A percentile compares a stretch with the other conserved stretches of the same genome.
Evolutionary conservation across 2,113 vertebrate species (phyloP).

Genomic region (Puntigrus tetrazona): DNA sequence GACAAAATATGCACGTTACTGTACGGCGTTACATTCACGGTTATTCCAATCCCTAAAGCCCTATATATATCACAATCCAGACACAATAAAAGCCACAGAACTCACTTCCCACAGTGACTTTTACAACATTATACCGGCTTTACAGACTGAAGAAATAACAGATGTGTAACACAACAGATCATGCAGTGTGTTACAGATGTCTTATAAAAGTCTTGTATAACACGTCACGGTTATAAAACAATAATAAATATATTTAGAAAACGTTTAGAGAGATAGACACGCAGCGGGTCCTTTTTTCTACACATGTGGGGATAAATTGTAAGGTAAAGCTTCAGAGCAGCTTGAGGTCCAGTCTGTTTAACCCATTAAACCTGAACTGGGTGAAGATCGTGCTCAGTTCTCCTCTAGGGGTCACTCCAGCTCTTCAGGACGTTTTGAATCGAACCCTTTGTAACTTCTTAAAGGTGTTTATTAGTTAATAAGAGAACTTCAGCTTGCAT

Average conservation of each 20-base stretch:
- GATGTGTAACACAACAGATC: not conserved
- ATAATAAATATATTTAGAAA: no score
- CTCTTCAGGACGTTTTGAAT: no score
- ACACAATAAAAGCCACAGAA: constrained; percentile 1
- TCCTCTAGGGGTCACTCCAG: no score
- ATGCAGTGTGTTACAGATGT: not conserved
- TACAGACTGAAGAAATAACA: not conserved
- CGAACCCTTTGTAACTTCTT: no score
- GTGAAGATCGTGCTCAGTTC: no score
- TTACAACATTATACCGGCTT: not conserved
- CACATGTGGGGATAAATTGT: not conserved
- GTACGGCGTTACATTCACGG: no score
- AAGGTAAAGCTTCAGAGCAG: not conserved
- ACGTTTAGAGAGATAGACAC: no score
- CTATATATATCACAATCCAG: constrained; percentile 16
- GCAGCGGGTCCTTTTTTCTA: no score
- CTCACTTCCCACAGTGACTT: not conserved
- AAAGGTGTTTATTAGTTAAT: not conserved
- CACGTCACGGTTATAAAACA: not conserved
- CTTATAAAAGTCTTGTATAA: not conserved
- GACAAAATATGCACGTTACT: no score
- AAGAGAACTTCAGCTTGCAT: not conserved
- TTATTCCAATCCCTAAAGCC: no score
- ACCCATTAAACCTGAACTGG: no score
- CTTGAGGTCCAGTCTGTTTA: not conserved